Base-by-base conservation (phyloP, 2,888 invertebrate species). In the Agrochola lota region DNA sequence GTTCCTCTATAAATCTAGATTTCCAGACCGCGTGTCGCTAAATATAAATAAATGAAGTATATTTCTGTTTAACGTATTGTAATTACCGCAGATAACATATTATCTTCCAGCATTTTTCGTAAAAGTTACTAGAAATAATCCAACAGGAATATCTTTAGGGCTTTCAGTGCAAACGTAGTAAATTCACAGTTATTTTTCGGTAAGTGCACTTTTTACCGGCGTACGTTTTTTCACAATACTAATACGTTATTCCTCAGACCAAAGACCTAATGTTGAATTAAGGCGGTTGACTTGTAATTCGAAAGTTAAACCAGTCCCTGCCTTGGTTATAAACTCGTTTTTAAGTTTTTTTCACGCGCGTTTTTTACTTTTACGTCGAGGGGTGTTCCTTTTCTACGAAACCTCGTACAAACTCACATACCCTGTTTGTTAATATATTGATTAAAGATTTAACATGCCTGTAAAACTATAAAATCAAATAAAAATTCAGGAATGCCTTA, bases 1-100 rank as follows among this genome's bases (percentile, higher is more conserved):
- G 0, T 69, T 77, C 12, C 23, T 23, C 0, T 1, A 11, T 0
- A 49, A 64, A 71, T 69, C 12, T 30, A 20, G 17, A 70, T 55
- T 63, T 26, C 0, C 8, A 35, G 0, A 84, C 84, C 84, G 71
- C 84, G 63, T 84, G 86, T 70, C 23, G 6, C 12, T 40, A 55
- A 40, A 49, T n/a, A n/a, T 12, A 71, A 67, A 59, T 64, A 72
- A 2, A 63, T 30, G 8, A 72, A 52, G 15, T 57, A 5, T 30
- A 30, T 20, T 68, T 69, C 20, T 35, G 8, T 5, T 1, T 11
- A 30, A 4, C 20, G 23, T 55, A 30, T 11, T 40, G 15, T 68
- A 71, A 35, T 26, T 52, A 40, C 35, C 2, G 11, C 30, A 55
- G 49, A 26, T 59, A 84, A 0, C 6, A 30, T 8, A 55, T 23